Percentiles rank a stretch among this genome's conserved stretches.
Evolutionary conservation across 2,113 vertebrate species (phyloP).

Genomic region (Merops nubicus): DNA sequence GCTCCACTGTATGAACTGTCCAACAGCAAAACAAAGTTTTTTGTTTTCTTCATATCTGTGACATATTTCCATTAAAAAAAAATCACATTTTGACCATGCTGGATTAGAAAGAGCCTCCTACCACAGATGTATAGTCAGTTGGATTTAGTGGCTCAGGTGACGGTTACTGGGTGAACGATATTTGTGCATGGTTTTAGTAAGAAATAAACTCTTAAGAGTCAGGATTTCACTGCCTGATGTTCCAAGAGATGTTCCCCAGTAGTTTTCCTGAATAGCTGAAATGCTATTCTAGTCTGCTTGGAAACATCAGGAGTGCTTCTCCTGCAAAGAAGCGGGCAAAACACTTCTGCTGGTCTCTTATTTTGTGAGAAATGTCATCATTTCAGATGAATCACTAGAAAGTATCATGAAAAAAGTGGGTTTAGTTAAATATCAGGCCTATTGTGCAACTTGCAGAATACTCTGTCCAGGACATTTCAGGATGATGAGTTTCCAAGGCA

Average conservation of each 20-base stretch:
- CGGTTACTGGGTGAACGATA: neutral
- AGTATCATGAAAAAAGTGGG: neutral
- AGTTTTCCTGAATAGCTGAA: neutral
- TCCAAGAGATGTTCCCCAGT: neutral
- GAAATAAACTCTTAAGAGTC: neutral
- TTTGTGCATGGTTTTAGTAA: neutral
- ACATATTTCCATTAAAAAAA: neutral
- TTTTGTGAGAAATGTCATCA: neutral
- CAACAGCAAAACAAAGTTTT: neutral
- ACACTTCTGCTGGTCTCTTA: neutral
- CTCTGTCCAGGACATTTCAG: neutral
- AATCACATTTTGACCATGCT: neutral
- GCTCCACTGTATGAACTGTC: neutral
- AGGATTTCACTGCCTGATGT: neutral
- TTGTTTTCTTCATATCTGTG: neutral
- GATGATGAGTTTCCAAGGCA: neutral
- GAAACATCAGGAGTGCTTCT: neutral
- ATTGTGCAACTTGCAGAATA: neutral
- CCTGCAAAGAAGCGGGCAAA: no score
- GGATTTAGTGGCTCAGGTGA: neutral
- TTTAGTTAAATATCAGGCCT: neutral
- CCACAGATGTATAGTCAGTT: neutral
- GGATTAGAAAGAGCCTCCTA: neutral
- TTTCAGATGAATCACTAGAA: neutral
- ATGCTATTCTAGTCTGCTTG: neutral